These are phyloP conservation scores for Drosophila robusta DNA, from an alignment of 2,888 invertebrate genomes.

Conservation along the genomic window DNA sequence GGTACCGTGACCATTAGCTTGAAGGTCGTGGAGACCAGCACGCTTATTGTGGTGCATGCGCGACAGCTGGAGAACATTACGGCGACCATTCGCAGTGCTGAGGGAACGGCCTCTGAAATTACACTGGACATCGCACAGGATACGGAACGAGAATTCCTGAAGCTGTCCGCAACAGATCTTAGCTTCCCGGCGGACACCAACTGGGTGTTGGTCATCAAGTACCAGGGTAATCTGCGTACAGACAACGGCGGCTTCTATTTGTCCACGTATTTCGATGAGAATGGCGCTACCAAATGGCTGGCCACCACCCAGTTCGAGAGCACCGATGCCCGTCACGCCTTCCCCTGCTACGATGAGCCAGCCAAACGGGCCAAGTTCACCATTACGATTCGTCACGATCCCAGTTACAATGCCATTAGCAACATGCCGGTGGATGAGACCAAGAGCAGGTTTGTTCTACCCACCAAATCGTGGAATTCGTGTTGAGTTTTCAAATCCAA, in stretches of 20 bases:
- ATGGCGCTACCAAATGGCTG: conserved; percentile 82
- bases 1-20: conserved; percentile 74
- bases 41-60: conserved; percentile 72
- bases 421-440: conserved; percentile 85
- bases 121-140: conserved; percentile 27
- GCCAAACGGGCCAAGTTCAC: conserved; percentile 89
- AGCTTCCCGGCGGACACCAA: conserved; percentile 74
- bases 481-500: neutral
- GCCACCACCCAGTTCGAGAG: conserved; percentile 90
- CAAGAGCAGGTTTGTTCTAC: conserved; percentile 38
- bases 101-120: neutral
- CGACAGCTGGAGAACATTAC: conserved; percentile 59
- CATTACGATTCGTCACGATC: conserved; percentile 77
- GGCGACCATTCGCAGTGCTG: conserved; percentile 51
- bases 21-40: conserved; percentile 48
- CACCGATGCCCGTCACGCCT: conserved; percentile 88
- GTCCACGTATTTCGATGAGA: conserved; percentile 85
- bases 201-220: conserved; percentile 87
- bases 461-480: neutral
- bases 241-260: conserved; percentile 89
- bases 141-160: conserved; percentile 74
- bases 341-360: conserved; percentile 90
- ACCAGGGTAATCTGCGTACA: conserved; percentile 86
- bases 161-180: conserved; percentile 41
- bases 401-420: conserved; percentile 78